phyloP scores from a whole-genome alignment of 2,113 vertebrate genomes.

The Choloepus hoffmanni region DNA sequence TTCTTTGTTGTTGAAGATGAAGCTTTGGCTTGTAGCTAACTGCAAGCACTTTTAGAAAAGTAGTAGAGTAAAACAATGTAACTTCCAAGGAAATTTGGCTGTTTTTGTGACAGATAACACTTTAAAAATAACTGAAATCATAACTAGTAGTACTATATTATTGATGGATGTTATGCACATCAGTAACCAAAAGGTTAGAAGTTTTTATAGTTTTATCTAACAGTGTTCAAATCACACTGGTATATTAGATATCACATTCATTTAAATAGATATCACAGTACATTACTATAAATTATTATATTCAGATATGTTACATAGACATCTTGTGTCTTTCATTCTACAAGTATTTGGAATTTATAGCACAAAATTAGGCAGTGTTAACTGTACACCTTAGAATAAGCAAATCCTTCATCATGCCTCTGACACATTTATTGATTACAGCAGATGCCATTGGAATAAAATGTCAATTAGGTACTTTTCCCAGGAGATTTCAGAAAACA shows the following conservation, averaged over 20 bases:
- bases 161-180: too few relatives aligned
- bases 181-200: too few relatives aligned
- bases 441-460: conserved; percentile 58
- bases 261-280: neutral
- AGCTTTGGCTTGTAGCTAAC: too few relatives aligned
- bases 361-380: neutral
- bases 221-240: neutral
- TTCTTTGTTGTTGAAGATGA: too few relatives aligned
- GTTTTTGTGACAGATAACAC: too few relatives aligned
- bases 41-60: too few relatives aligned
- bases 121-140: too few relatives aligned
- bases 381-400: conserved; percentile 61
- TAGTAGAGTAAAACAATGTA: too few relatives aligned
- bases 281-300: neutral
- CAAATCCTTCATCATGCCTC: conserved; percentile 62
- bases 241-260: neutral
- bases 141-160: too few relatives aligned
- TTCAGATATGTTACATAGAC: neutral
- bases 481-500: neutral
- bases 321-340: neutral
- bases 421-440: conserved; percentile 65
- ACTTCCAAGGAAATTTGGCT: too few relatives aligned
- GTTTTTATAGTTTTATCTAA: neutral
- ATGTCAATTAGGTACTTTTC: conserved; percentile 46
- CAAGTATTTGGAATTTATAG: neutral